These are phyloP conservation scores for Anastatus disparis DNA, from an alignment of 1,140 invertebrate species.

Conservation along the genomic window DNA sequence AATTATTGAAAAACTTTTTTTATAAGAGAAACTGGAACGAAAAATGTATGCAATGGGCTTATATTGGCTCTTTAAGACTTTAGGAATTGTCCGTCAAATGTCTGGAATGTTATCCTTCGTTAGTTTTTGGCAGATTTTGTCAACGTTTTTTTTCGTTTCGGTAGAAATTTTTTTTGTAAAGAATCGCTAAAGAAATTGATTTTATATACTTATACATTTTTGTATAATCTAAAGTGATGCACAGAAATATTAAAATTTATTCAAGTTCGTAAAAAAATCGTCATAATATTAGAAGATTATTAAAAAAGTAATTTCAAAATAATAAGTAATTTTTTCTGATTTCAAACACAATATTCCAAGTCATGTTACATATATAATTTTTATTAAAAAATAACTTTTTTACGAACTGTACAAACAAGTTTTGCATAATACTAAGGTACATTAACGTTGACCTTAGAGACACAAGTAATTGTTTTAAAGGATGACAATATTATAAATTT, in stretches of 20 bases:
- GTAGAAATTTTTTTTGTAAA: slow-evolving; percentile 1
- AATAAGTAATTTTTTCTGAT: too few species aligned
- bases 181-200: not conserved
- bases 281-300: too few species aligned
- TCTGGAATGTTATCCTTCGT: slow-evolving; percentile 33
- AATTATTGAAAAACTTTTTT: slow-evolving; percentile 12
- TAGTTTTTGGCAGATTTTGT: slow-evolving; percentile 10
- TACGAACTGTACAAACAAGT: too few species aligned
- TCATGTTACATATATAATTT: too few species aligned
- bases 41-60: not conserved
- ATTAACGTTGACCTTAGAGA: too few species aligned
- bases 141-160: slow-evolving; percentile 1
- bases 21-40: not conserved
- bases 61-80: slow-evolving; percentile 20
- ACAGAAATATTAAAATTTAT: not conserved
- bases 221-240: not conserved
- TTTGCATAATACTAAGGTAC: too few species aligned
- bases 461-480: too few species aligned
- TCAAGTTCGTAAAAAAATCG: not conserved
- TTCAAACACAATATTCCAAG: too few species aligned
- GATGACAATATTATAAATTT: too few species aligned
- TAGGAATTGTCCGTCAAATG: slow-evolving; percentile 33
- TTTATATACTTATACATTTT: slow-evolving; percentile 7
- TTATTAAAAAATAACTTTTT: too few species aligned
- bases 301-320: not conserved